phyloP scores from a whole-genome alignment of 2,113 vertebrate genomes.

The Amphiprion ocellaris region DNA sequence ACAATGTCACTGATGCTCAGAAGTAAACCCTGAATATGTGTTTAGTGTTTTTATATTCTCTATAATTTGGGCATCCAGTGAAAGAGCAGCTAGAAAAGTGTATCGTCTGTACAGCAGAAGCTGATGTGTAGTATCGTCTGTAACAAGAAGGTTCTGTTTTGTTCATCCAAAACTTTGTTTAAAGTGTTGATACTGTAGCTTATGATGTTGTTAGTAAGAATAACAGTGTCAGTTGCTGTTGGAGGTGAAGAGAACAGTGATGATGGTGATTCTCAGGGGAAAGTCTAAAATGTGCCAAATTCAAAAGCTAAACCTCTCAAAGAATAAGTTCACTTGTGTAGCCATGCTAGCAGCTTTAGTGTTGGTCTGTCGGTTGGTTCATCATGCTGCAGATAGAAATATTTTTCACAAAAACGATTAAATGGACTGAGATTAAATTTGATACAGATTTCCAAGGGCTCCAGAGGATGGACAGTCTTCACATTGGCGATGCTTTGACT shows the following conservation, averaged over 20 bases:
- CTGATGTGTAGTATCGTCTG: slow-evolving; percentile 14
- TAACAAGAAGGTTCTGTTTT: slow-evolving; percentile 10
- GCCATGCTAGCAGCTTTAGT: not conserved
- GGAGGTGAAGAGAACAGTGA: not conserved
- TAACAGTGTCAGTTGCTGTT: slow-evolving; percentile 24
- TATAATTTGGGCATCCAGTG: slow-evolving; percentile 29
- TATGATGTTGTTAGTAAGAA: slow-evolving; percentile 24
- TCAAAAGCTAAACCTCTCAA: slow-evolving; percentile 1
- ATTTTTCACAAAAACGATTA: not conserved
- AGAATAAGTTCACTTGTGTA: slow-evolving; percentile 16
- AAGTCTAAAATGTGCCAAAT: slow-evolving; percentile 51
- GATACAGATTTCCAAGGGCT: not conserved
- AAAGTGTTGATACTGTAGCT: slow-evolving; percentile 39
- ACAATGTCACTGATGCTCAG: slow-evolving; percentile 21
- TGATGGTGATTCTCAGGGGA: slow-evolving; percentile 49
- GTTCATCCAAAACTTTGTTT: not conserved
- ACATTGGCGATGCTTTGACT: too few species aligned
- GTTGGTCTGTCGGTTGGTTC: not conserved
- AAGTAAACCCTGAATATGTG: slow-evolving; percentile 5
- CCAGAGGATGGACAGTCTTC: not conserved
- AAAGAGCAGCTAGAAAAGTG: slow-evolving; percentile 40
- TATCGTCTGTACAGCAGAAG: slow-evolving; percentile 27
- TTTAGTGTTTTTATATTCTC: slow-evolving; percentile 33
- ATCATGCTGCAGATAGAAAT: not conserved
- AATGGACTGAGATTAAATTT: too few species aligned